Conservation (phyloP, 92 coral and sea anemone genomes). For the Porites lobata region DNA sequence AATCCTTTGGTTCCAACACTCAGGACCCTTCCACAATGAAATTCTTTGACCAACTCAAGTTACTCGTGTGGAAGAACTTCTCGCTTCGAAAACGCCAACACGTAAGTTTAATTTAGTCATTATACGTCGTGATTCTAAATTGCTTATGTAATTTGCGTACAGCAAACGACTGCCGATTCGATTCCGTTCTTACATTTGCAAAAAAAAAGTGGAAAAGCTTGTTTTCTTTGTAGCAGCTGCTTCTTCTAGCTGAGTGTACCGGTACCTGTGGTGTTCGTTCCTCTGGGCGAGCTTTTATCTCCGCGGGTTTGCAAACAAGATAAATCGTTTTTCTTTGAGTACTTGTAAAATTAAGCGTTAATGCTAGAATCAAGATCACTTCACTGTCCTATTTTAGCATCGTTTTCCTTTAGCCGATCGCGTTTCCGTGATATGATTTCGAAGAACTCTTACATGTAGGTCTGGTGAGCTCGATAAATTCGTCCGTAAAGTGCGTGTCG, state of each 20-base stretch:
- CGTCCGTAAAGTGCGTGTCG: background rate
- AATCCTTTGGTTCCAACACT: background rate
- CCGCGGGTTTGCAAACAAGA: background rate
- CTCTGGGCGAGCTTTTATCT: background rate
- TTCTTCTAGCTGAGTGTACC: background rate
- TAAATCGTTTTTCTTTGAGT: background rate
- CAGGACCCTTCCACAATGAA: slow-evolving; percentile 59
- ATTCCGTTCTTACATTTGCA: background rate
- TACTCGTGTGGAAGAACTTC: slow-evolving; percentile 95
- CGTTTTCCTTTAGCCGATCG: background rate
- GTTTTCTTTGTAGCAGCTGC: slow-evolving; percentile 21
- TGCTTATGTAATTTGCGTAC: background rate
- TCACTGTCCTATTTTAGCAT: background rate
- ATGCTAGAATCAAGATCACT: background rate
- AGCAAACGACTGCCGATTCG: background rate
- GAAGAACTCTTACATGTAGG: too few relatives aligned
- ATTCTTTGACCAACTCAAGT: slow-evolving; percentile 80
- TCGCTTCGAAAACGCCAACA: slow-evolving; percentile 92
- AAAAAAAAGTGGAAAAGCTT: background rate
- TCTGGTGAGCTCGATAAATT: background rate
- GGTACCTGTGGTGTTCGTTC: slow-evolving; percentile 32
- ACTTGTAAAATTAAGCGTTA: background rate
- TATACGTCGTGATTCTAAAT: background rate
- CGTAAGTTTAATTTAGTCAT: slow-evolving; percentile 59
- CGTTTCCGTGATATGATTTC: background rate